Evolutionary conservation across 2,888 invertebrate species (phyloP), one percentile per base, ranked within the genome.

Genomic region (Aspidiotus rigidus): DNA sequence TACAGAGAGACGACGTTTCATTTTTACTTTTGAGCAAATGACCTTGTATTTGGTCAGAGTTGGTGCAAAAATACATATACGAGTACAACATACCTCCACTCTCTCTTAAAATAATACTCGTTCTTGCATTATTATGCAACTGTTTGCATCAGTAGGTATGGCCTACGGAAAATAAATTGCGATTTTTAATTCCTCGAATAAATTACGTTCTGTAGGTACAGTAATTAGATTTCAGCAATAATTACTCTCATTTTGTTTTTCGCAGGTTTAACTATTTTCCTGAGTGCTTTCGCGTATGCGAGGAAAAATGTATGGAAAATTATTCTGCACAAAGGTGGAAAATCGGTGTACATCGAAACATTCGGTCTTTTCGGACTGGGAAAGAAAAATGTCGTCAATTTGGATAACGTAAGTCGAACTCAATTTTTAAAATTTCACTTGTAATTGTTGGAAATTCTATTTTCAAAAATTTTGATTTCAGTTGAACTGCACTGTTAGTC

Each of bases 281-380:
- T 40, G 7, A 16, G 39, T 16, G 56, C 42, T 11, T 11, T 42
- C 28, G 16, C 57, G 6, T 66, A 55, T 42, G 39, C 57, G 2
- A 0, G 11, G 5, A 56, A 57, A 49, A 57, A 17, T n/a, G 28
- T 66, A 0, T 15, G 6, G 16, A 57, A 59, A 16, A 66, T 66
- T 40, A 57, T 66, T n/a, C 39, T 66, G 9, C 59, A 28, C 8
- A 66, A 57, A 66, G 66, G 66, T 10, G 66, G 66, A 10, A 41
- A 42, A 44, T 57, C 41, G 11, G 57, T 66, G 5, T 59, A 13
- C 15, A 66, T 66, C n/a, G 66, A 66, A 57, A 66, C 66, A 17
- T 66, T 66, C 59, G 66, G 66, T 15, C 17, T 55, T 5, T 66
- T 42, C 9, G 66, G 66, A 13, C 28, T 10, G 1, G 11, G 42